phyloP scores from a whole-genome alignment of 2,113 vertebrate genomes.

The Gallinago media region DNA sequence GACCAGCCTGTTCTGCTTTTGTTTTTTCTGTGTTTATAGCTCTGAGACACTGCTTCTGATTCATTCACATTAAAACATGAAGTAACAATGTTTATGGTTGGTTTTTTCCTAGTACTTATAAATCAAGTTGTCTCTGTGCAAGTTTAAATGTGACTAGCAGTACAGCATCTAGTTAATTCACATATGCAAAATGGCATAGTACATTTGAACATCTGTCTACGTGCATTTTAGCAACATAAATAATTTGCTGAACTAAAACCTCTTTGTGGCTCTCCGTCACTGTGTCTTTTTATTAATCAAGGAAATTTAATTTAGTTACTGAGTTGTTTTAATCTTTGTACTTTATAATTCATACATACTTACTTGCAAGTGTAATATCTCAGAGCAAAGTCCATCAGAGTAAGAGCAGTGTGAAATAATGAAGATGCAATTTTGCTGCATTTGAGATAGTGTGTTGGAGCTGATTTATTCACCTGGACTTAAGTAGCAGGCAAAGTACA shows the following conservation, averaged over 20 bases:
- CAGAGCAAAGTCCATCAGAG: slow-evolving; percentile 43
- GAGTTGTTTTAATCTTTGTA: neutral
- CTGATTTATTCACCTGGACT: slow-evolving; percentile 55
- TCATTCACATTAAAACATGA: neutral
- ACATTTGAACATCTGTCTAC: neutral
- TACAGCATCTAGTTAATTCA: neutral
- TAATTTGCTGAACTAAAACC: neutral
- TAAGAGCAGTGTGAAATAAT: neutral
- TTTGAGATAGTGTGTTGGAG: slow-evolving; percentile 20
- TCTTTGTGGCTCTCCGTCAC: neutral
- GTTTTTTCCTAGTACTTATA: neutral
- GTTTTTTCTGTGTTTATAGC: neutral
- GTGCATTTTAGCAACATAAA: neutral
- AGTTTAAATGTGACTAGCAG: neutral
- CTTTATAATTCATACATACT: neutral
- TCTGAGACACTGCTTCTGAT: neutral
- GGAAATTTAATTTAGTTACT: neutral
- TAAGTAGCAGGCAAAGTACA: slow-evolving; percentile 67
- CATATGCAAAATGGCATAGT: neutral
- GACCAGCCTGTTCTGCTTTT: neutral
- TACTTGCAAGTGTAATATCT: neutral
- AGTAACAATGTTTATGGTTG: neutral
- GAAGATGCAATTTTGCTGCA: slow-evolving; percentile 17
- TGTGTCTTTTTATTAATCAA: neutral
- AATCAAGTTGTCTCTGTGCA: neutral